A percentile compares a stretch with the other conserved stretches of the same genome.
These are phyloP conservation scores for Drosophila ambigua DNA, from an alignment of 1,140 invertebrate genomes.

Conservation along the genomic window DNA sequence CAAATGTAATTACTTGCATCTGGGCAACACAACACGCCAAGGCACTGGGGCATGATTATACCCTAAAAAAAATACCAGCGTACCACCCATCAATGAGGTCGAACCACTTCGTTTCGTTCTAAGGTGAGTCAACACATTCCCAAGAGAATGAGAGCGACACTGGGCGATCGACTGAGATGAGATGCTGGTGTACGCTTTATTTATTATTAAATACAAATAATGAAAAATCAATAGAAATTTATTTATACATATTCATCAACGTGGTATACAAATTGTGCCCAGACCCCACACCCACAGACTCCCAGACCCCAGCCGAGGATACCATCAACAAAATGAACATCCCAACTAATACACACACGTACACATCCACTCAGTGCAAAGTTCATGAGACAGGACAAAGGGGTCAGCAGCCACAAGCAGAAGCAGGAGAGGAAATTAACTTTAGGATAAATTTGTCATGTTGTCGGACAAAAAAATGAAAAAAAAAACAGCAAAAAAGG, in stretches of 20 bases:
- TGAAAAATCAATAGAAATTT: conserved; percentile 66
- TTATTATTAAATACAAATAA: conserved; percentile 66
- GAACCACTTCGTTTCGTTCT: conserved; percentile 39
- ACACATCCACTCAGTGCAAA: conserved; percentile 28
- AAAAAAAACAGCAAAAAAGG: conserved; percentile 5
- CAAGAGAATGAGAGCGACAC: not conserved
- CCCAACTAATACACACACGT: conserved; percentile 28
- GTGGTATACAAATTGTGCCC: conserved; percentile 39
- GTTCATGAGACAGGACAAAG: conserved; percentile 52
- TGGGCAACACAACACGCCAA: too few relatives aligned
- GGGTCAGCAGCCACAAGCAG: conserved; percentile 36
- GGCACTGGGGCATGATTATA: too few relatives aligned
- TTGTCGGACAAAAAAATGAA: conserved; percentile 25
- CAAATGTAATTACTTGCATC: too few relatives aligned
- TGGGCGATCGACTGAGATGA: not conserved
- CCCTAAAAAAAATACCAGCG: too few relatives aligned
- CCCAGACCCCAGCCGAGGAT: conserved; percentile 19
- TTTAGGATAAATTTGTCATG: conserved; percentile 60
- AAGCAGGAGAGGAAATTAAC: conserved; percentile 41
- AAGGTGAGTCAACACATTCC: conserved; percentile 39
- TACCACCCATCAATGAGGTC: conserved; percentile 35
- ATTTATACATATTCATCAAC: conserved; percentile 64
- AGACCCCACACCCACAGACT: conserved; percentile 6
- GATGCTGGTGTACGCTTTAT: conserved; percentile 26
- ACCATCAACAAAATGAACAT: conserved; percentile 42